phyloP scores from a whole-genome alignment of 1,140 invertebrate genomes.

The Brachionus rubens region DNA sequence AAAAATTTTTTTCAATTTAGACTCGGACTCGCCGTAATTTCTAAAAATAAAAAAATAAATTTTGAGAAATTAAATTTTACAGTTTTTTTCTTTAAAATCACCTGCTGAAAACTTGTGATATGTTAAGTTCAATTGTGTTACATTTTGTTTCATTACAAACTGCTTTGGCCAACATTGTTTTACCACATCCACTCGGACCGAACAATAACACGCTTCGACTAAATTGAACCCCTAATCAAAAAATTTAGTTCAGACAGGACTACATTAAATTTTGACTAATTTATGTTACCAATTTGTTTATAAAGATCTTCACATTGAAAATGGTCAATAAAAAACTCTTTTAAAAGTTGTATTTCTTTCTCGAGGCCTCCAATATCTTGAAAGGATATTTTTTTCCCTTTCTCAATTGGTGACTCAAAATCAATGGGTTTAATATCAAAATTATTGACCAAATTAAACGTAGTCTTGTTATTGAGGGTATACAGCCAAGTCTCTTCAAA shows the following conservation, averaged over 20 bases:
- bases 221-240: conserved; percentile 89
- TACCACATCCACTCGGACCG: conserved; percentile 88
- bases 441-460: conserved; percentile 18
- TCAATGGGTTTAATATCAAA: background rate
- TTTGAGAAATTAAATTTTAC: background rate
- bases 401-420: background rate
- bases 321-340: conserved; percentile 17
- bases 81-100: background rate
- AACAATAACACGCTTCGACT: conserved; percentile 78
- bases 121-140: conserved; percentile 78
- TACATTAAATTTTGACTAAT: background rate
- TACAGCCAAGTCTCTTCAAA: background rate
- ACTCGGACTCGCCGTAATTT: conserved; percentile 36
- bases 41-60: background rate
- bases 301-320: conserved; percentile 4
- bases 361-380: conserved; percentile 38
- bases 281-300: background rate
- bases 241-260: conserved; percentile 63
- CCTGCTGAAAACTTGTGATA: conserved; percentile 30
- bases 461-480: conserved; percentile 18
- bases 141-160: conserved; percentile 96
- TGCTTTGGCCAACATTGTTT: conserved; percentile 90
- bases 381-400: background rate
- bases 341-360: conserved; percentile 32
- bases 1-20: conserved; percentile 23